These are phyloP conservation scores for Molothrus aeneus DNA, from an alignment of 2,797 vertebrate species.

Conservation along the genomic window DNA sequence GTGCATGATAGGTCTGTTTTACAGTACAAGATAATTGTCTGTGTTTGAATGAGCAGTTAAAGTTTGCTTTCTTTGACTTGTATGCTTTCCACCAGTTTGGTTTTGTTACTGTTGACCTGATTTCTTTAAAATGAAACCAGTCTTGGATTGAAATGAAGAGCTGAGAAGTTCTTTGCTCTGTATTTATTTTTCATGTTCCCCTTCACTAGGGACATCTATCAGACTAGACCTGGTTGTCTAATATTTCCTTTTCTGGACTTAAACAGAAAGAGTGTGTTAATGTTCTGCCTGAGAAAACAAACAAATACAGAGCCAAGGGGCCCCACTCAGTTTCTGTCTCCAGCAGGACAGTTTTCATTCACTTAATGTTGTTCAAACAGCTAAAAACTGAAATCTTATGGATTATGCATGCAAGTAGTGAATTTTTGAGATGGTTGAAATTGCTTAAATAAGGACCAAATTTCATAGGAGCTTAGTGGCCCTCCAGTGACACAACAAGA, in stretches of 20 bases:
- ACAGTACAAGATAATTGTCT: neutral
- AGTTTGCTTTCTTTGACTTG: neutral
- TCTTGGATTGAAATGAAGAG: neutral
- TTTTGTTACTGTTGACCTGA: neutral
- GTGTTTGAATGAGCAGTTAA: neutral
- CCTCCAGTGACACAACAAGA: neutral
- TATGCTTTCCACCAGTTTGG: neutral
- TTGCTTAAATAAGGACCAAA: neutral
- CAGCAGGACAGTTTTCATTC: neutral
- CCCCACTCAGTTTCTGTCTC: neutral
- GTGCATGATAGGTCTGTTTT: neutral
- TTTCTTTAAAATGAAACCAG: neutral
- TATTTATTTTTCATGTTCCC: neutral
- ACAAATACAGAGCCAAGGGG: neutral
- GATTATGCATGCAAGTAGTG: neutral
- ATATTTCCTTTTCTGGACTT: neutral
- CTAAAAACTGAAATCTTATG: neutral
- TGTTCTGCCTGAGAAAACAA: neutral
- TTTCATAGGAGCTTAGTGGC: neutral
- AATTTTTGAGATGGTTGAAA: constrained; percentile 17
- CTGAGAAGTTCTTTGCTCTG: neutral
- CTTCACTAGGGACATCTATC: neutral
- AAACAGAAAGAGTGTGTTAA: neutral
- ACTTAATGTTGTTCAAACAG: neutral
- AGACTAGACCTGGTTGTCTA: neutral